phyloP scores from a whole-genome alignment of 2,797 vertebrate species.

The Menidia menidia region DNA sequence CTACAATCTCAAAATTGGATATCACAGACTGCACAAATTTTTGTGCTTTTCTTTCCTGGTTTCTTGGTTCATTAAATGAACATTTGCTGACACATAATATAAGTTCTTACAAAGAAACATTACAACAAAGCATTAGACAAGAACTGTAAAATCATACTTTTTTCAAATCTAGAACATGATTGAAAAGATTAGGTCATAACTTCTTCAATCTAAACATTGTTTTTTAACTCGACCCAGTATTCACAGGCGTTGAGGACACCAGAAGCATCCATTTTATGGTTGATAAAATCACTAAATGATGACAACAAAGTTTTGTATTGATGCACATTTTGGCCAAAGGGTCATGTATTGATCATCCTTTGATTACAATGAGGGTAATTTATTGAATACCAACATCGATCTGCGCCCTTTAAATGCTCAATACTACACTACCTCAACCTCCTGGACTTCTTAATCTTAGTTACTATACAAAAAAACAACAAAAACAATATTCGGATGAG shows the following conservation, averaged over 20 bases:
- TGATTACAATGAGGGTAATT: conserved; percentile 70
- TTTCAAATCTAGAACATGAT: neutral
- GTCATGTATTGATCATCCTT: conserved; percentile 67
- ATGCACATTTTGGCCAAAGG: conserved; percentile 53
- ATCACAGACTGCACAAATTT: neutral
- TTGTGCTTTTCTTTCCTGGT: conserved; percentile 1
- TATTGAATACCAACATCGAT: conserved; percentile 65
- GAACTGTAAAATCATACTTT: neutral
- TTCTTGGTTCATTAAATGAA: conserved; percentile 29
- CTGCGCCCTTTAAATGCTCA: conserved; percentile 53
- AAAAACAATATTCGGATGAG: neutral
- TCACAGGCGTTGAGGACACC: conserved; percentile 5
- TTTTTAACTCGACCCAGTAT: conserved; percentile 8
- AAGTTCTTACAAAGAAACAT: neutral
- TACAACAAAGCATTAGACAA: neutral
- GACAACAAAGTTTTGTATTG: conserved; percentile 62
- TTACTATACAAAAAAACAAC: conserved; percentile 44
- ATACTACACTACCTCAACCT: conserved; percentile 49
- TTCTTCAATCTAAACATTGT: neutral
- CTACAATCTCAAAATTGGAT: conserved; percentile 17
- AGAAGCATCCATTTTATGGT: conserved; percentile 26
- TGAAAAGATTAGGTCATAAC: neutral
- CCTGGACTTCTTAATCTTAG: conserved; percentile 49
- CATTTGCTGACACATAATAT: conserved; percentile 12
- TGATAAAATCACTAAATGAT: conserved; percentile 64